These are phyloP conservation scores for Psittacula echo DNA, from an alignment of 2,797 vertebrate species.

Conservation along the genomic window DNA sequence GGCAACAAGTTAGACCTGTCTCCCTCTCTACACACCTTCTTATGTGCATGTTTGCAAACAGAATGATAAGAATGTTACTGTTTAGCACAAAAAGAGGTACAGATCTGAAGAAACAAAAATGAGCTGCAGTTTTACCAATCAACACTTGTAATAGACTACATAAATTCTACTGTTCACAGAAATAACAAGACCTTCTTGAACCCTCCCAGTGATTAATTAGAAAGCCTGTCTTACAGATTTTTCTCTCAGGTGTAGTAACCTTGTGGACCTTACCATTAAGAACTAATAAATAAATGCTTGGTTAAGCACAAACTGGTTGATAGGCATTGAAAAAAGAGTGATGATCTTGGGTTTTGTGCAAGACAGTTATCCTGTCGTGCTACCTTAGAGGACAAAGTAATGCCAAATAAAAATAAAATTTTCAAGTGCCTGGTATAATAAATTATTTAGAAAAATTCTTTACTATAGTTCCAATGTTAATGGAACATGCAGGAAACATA, in stretches of 20 bases:
- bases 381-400: slow-evolving; percentile 70
- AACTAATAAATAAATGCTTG: slow-evolving; percentile 81
- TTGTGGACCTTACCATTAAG: slow-evolving; percentile 73
- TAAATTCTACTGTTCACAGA: slow-evolving; percentile 71
- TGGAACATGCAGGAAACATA: not conserved
- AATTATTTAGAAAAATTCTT: slow-evolving; percentile 49
- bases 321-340: slow-evolving; percentile 74
- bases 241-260: slow-evolving; percentile 80
- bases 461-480: not conserved
- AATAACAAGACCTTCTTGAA: slow-evolving; percentile 73
- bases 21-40: not conserved
- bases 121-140: slow-evolving; percentile 47
- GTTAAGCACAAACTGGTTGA: slow-evolving; percentile 76
- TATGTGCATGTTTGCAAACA: not conserved
- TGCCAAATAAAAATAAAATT: slow-evolving; percentile 62
- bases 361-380: slow-evolving; percentile 62
- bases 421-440: slow-evolving; percentile 24
- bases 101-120: slow-evolving; percentile 46
- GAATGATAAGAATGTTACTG: not conserved
- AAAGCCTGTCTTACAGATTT: slow-evolving; percentile 74
- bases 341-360: slow-evolving; percentile 68
- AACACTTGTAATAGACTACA: slow-evolving; percentile 42
- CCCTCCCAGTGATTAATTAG: slow-evolving; percentile 77
- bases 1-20: not conserved
- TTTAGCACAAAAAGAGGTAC: not conserved